These are phyloP conservation scores for Rhincodon typus DNA, from an alignment of 2,797 vertebrate species.

Conservation along the genomic window DNA sequence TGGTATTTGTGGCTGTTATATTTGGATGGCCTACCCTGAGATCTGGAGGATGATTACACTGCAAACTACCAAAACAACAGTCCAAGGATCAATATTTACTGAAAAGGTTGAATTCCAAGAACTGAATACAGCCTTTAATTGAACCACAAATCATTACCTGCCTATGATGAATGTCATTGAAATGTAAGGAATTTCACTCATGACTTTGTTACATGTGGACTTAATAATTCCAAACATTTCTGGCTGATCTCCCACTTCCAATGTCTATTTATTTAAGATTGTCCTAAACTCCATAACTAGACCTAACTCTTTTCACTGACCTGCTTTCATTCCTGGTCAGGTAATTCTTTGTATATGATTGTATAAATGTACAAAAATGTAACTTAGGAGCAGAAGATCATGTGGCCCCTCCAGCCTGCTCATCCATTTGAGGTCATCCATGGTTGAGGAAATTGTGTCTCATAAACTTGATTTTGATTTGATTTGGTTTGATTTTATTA, in stretches of 20 bases:
- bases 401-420: no score
- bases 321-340: background rate
- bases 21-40: background rate
- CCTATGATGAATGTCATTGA: background rate
- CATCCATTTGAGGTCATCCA: no score
- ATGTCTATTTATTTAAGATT: background rate
- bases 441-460: no score
- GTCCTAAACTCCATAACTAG: no score
- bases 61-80: background rate
- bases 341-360: background rate
- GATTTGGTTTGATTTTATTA: no score
- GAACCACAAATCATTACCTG: background rate
- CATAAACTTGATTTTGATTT: no score
- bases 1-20: background rate
- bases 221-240: background rate
- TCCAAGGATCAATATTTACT: conserved; percentile 15
- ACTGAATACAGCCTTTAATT: background rate
- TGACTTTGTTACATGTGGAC: background rate
- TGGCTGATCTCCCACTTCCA: no score
- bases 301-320: background rate
- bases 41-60: background rate
- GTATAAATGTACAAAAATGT: no score
- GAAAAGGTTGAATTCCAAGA: background rate
- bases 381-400: no score
- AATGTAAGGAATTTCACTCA: background rate